phyloP scores from a whole-genome alignment of 2,888 invertebrate genomes.

The Plemyria rubiginata region DNA sequence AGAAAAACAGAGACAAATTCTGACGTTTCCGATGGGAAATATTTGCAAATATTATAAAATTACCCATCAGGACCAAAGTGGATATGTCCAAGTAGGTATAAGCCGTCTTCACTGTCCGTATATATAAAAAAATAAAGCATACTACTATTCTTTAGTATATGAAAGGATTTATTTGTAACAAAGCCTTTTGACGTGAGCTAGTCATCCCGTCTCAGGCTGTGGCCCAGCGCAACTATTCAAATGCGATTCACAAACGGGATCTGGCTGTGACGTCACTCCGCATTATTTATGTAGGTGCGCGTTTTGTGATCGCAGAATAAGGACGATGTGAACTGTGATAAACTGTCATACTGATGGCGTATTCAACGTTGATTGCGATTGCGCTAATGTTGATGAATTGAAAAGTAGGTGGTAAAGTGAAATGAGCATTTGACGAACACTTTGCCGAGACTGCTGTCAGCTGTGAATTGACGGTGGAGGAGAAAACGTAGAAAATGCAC shows the following conservation, averaged over 20 bases:
- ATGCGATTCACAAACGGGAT: constrained; percentile 57
- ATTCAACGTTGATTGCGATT: constrained; percentile 33
- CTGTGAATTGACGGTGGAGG: background rate
- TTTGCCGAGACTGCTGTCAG: constrained; percentile 7
- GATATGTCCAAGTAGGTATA: no score
- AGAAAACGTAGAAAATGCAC: background rate
- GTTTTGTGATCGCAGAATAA: constrained; percentile 50
- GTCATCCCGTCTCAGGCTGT: constrained; percentile 14
- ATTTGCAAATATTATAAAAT: no score
- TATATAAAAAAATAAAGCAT: no score
- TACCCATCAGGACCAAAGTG: no score
- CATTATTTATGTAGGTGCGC: constrained; percentile 72
- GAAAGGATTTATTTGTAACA: background rate
- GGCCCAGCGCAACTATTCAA: constrained; percentile 40
- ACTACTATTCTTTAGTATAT: background rate
- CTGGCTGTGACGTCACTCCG: constrained; percentile 75
- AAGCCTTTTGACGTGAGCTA: constrained; percentile 5
- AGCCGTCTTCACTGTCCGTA: background rate
- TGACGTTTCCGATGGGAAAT: no score
- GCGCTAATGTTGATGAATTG: constrained; percentile 30
- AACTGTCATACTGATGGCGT: constrained; percentile 38
- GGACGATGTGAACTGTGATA: constrained; percentile 44
- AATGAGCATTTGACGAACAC: constrained; percentile 17
- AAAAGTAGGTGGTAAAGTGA: constrained; percentile 22
- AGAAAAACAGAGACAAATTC: no score